These are phyloP conservation scores for Rachycentron canadum DNA, from an alignment of 2,797 vertebrate species.

Conservation along the genomic window DNA sequence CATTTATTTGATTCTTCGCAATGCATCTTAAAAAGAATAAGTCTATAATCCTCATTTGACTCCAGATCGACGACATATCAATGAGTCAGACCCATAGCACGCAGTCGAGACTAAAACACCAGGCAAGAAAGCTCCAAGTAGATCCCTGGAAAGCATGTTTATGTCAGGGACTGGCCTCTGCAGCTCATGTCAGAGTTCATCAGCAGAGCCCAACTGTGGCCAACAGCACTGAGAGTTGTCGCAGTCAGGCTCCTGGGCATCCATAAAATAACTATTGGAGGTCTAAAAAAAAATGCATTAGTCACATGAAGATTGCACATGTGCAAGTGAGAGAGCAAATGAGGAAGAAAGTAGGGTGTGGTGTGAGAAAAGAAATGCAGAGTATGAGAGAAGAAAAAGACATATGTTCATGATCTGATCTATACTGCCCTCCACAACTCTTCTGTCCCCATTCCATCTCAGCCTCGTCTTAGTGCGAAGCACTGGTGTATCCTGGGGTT, in stretches of 20 bases:
- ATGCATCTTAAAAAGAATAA: background rate
- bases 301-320: background rate
- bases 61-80: background rate
- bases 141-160: conserved; percentile 57
- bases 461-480: conserved; percentile 40
- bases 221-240: conserved; percentile 33
- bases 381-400: conserved; percentile 1
- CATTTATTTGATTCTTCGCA: background rate
- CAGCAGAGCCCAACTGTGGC: conserved; percentile 47
- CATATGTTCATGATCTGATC: conserved; percentile 38
- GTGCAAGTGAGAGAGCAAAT: conserved; percentile 21
- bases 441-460: conserved; percentile 29
- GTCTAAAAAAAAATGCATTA: conserved; percentile 21
- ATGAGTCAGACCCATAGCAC: background rate
- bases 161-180: conserved; percentile 45
- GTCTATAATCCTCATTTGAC: background rate
- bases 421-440: conserved; percentile 20
- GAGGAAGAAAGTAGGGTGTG: conserved; percentile 22
- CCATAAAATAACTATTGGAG: conserved; percentile 31
- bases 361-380: background rate
- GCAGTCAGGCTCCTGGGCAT: conserved; percentile 25
- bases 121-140: conserved; percentile 30
- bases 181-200: conserved; percentile 68
- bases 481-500: conserved; percentile 40
- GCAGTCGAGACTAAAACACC: conserved; percentile 16